Percentiles rank a stretch among this genome's conserved stretches.
Conservation (phyloP, 2,113 vertebrate species). For the Upupa epops region DNA sequence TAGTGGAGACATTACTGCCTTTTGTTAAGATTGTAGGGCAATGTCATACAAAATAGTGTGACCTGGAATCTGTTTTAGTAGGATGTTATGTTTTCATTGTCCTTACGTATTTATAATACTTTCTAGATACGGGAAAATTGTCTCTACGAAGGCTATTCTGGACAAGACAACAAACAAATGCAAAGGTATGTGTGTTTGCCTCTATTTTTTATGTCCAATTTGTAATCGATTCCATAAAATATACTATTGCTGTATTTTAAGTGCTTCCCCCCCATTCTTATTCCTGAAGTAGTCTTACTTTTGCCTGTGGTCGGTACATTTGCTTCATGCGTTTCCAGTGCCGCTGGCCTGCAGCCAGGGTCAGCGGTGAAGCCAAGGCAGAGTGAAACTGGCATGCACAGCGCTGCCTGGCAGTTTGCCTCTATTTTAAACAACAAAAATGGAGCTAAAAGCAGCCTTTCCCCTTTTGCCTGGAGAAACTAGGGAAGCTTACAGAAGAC, state of each 20-base stretch:
- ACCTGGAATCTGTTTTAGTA: constrained; percentile 8
- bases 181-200: constrained; percentile 86
- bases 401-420: constrained; percentile 60
- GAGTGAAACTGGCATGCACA: constrained; percentile 56
- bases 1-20: neutral
- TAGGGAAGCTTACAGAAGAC: constrained; percentile 63
- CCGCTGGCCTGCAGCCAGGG: constrained; percentile 48
- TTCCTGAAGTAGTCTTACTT: neutral
- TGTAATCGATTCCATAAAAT: neutral
- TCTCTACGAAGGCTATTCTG: constrained; percentile 98
- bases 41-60: neutral
- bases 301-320: neutral
- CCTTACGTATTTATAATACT: constrained; percentile 37
- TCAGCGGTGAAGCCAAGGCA: constrained; percentile 27
- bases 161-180: constrained; percentile 99
- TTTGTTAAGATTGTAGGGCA: constrained; percentile 7
- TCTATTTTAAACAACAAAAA: constrained; percentile 67
- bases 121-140: constrained; percentile 97
- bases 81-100: constrained; percentile 29
- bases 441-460: constrained; percentile 68
- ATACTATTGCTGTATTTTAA: neutral
- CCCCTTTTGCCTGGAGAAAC: constrained; percentile 64
- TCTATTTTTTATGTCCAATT: neutral
- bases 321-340: neutral
- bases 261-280: neutral